Base-by-base conservation (phyloP, 2,113 vertebrate genomes). In the Colinus virginianus region DNA sequence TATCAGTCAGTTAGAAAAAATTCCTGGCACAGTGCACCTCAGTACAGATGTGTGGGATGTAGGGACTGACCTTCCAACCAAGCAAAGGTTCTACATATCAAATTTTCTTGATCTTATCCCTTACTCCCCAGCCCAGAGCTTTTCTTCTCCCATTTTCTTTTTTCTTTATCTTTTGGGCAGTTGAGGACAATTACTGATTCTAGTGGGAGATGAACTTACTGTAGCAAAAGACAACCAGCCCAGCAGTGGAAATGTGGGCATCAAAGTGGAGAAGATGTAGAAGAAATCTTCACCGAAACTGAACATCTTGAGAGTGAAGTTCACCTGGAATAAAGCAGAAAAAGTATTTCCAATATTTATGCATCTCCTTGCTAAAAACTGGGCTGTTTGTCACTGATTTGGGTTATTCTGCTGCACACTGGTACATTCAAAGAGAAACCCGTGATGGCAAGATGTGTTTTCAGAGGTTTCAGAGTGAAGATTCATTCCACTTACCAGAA, bases 171-270 rank as follows among this genome's bases (percentile, higher is more conserved):
- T 18, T 70, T 86, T 28, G 40, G 42, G 19, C 66, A 36, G n/a
- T 32, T 38, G 42, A 18, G 67, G 75, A 42, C 26, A 21, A 16
- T 48, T 49, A 32, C 0, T 62, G 76, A 77, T 42, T 70, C 53
- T 8, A 36, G 21, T 0, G 28, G 67, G 48, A 61, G 10, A 4
- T 1, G 7, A 53, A 34, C 90, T 94, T 70, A 95, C 94, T 5
- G 4, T 3, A 51, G 51, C 18, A 9, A 69, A 66, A 2, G 14
- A 17, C 18, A 90, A 5, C 59, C 98, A 98, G 88, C 96, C 98
- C 94, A 98, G 96, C 3, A 97, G 80, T 3, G 98, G 97, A 67
- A 98, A 98, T 11, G 98, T 30, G 13, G 98, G 98, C 96, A 98
- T 93, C 69, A 98, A 86, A 83, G 96, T 45, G 51, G 86, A 98